Percentiles rank a stretch among this genome's conserved stretches.
These are phyloP conservation scores for Gephyroberyx darwinii DNA, from an alignment of 2,797 vertebrate genomes.

Conservation along the genomic window DNA sequence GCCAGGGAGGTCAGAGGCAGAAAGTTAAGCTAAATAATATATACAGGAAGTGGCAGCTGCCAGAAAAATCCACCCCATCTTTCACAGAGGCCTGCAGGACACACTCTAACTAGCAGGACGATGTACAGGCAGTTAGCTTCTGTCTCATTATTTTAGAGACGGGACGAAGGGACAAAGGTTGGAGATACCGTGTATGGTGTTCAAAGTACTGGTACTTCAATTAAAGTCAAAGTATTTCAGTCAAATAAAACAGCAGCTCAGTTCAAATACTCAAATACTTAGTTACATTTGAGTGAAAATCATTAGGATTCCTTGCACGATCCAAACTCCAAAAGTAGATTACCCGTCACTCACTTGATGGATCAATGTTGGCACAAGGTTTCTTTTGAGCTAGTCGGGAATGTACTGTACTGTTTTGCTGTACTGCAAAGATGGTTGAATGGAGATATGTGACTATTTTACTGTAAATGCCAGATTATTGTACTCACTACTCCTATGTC, in stretches of 20 bases:
- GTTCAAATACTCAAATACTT: background rate
- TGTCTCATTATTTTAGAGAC: constrained; percentile 67
- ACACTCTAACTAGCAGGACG: constrained; percentile 60
- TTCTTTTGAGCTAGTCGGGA: constrained; percentile 7
- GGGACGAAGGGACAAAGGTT: constrained; percentile 41
- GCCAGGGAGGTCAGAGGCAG: constrained; percentile 66
- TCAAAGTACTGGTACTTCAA: constrained; percentile 4
- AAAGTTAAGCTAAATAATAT: constrained; percentile 74
- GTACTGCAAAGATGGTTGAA: too few relatives aligned
- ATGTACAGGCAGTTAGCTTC: constrained; percentile 65
- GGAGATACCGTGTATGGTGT: constrained; percentile 22
- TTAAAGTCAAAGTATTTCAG: constrained; percentile 30
- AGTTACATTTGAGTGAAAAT: too few relatives aligned
- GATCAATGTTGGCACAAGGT: background rate
- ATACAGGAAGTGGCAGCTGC: constrained; percentile 79
- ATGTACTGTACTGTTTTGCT: too few relatives aligned
- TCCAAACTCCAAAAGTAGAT: too few relatives aligned
- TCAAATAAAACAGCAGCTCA: background rate
- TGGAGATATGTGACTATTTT: too few relatives aligned
- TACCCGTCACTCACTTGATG: background rate
- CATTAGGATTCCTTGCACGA: too few relatives aligned
- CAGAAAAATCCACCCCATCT: constrained; percentile 70
- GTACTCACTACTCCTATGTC: background rate
- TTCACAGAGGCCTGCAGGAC: constrained; percentile 69
- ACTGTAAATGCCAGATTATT: background rate